Conservation (phyloP, 2,113 vertebrate species). For the Elgaria multicarinata region DNA sequence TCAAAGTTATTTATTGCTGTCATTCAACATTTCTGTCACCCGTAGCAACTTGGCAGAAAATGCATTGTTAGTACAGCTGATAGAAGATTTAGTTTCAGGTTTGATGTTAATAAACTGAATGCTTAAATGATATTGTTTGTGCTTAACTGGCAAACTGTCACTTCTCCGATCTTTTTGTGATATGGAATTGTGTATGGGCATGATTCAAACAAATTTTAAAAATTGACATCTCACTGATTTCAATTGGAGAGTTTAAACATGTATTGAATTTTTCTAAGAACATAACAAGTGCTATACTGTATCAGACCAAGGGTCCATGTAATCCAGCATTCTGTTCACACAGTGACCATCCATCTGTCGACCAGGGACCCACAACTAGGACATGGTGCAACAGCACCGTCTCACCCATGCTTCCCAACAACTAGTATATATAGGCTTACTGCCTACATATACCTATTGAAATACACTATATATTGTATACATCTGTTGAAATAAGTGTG, state of each 20-base stretch:
- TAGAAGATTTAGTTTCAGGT: conserved; percentile 71
- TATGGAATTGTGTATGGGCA: background rate
- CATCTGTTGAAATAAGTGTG: background rate
- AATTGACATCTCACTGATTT: background rate
- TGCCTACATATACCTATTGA: too few relatives aligned
- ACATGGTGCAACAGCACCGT: too few relatives aligned
- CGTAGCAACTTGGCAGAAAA: conserved; percentile 70
- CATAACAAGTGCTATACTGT: too few relatives aligned
- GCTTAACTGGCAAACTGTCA: conserved; percentile 32
- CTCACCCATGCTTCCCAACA: too few relatives aligned
- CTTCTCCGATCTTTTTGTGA: conserved; percentile 1
- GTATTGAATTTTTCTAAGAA: background rate
- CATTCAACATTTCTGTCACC: conserved; percentile 69
- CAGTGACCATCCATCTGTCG: too few relatives aligned
- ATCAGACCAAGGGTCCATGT: too few relatives aligned
- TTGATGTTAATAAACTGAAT: conserved; percentile 55
- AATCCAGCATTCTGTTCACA: too few relatives aligned
- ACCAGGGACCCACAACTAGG: too few relatives aligned
- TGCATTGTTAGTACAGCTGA: conserved; percentile 66
- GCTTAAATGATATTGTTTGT: conserved; percentile 63
- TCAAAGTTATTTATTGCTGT: conserved; percentile 77
- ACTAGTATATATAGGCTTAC: too few relatives aligned
- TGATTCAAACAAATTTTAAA: background rate
- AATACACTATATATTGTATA: too few relatives aligned
- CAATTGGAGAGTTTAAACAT: background rate